Base-by-base conservation (phyloP, 1,140 invertebrate species). In the Drosophila melanica region DNA sequence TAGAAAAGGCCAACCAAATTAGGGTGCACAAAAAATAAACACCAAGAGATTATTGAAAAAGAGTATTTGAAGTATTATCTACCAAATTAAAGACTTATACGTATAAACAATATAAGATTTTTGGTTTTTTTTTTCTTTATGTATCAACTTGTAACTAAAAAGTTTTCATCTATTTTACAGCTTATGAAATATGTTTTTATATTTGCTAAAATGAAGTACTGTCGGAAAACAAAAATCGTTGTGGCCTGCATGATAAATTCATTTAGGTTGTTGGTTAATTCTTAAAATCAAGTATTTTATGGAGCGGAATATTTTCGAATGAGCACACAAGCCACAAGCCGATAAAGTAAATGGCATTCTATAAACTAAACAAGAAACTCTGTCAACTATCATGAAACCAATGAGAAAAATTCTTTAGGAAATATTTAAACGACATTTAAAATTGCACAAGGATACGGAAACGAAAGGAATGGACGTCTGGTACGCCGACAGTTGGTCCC, bases 351-450 rank as follows among this genome's bases (percentile, higher is more conserved):
- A 14, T 14, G 12, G 20, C 18, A 16, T 27, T 44, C 0, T 7
- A 30, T 30, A 42, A 42, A 63, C 64, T 16, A 53, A 45, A 59
- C 58, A 44, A 62, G n/a, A 66, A 47, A 59, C 57, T 54, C 23
- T 50, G 35, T 59, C 47, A 65, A 51, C n/a, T 69, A 42, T 18
- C 58, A 57, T 58, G 48, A 48, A 35, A 35, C 6, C 44, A 77
- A 54, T 58, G 41, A 42, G 44, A 72, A 70, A 57, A 75, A 65
- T 59, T 64, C 50, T 66, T 57, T n/a, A 39, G 66, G 14, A 68
- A 68, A 55, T 50, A 48, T 20, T 33, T 39, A 58, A 68, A 27
- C n/a, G 60, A 75, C 37, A 67, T 41, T 37, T 63, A 53, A 60
- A 75, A 74, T 44, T 48, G 51, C 33, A 42, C 41, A 69, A 44